Base-by-base conservation (phyloP, 2,113 vertebrate species). In the Ammodytes dubius region DNA sequence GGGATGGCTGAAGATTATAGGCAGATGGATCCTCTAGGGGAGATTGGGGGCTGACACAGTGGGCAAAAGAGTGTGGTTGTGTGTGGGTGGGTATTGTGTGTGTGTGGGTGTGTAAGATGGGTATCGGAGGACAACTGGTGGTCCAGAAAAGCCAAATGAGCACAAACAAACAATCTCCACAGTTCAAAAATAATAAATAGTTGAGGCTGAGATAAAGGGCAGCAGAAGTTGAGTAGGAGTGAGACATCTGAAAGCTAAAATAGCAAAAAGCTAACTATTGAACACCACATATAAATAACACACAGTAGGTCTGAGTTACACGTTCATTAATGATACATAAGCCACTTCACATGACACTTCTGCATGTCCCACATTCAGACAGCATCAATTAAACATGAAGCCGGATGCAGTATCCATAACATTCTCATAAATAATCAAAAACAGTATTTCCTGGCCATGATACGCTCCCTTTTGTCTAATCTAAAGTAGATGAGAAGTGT, bases 1-100 rank as follows among this genome's bases (percentile, higher is more conserved):
- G 70, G 53, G 56, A 87, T 84, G 83, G 78, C 76, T 84, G 66
- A 76, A 81, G 74, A 59, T 84, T 80, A 83, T 85, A 79, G 88
- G 87, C 91, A 94, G 91, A 94, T 92, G 92, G 92, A 79, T 70
- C 77, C 80, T 86, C 82, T 54, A 19, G 66, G 76, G 85, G 88
- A 83, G 82, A 84, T 78, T 70, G 68, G 76, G 84, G 78, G 86
- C 63, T 74, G 68, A 82, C 66, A 79, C 76, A 65, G 86, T 65
- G 49, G 81, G 82, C 57, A 77, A 56, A 60, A 56, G 50, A 52
- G 72, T 53, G 19, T 56, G n/a, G 4, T 79, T 63, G 42, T 37
- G 14, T 12, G 49, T 49, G 58, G n/a, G 50, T 64, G 60, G 65
- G 66, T 71, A 57, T 52, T n/a, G 52, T 53, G 71, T 54, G 46